phyloP scores from a whole-genome alignment of 2,888 invertebrate genomes.

The Caenorhabditis angaria region DNA sequence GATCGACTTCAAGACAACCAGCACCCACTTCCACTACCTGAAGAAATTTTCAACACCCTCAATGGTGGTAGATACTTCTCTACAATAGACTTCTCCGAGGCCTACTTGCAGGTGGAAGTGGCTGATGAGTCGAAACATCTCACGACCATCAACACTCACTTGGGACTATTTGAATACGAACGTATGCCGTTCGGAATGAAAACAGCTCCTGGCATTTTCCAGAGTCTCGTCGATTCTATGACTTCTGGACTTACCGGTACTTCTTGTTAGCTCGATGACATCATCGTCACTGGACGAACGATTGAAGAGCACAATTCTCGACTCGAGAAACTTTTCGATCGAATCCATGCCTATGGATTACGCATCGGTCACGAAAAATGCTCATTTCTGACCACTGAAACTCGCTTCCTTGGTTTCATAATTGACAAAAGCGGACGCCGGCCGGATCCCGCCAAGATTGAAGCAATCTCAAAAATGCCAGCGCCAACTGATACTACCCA shows the following conservation, averaged over 20 bases:
- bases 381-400: constrained; percentile 16
- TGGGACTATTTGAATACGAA: constrained; percentile 49
- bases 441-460: constrained; percentile 30
- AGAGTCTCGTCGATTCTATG: constrained; percentile 46
- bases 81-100: constrained; percentile 54
- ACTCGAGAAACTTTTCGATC: constrained; percentile 27
- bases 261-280: constrained; percentile 49
- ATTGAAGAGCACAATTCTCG: constrained; percentile 28
- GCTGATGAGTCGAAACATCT: constrained; percentile 41
- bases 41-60: constrained; percentile 46
- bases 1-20: constrained; percentile 34
- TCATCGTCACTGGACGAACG: constrained; percentile 37
- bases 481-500: constrained; percentile 16
- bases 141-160: constrained; percentile 52
- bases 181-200: constrained; percentile 58
- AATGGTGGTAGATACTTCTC: constrained; percentile 49
- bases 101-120: constrained; percentile 55
- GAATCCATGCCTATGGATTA: constrained; percentile 27
- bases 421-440: constrained; percentile 18
- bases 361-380: constrained; percentile 24
- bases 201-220: constrained; percentile 51
- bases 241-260: constrained; percentile 36
- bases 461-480: constrained; percentile 25
- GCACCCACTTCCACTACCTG: constrained; percentile 52
- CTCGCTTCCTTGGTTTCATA: constrained; percentile 34